Base-by-base conservation (phyloP, 2,113 vertebrate genomes). In the Epinephelus lanceolatus region DNA sequence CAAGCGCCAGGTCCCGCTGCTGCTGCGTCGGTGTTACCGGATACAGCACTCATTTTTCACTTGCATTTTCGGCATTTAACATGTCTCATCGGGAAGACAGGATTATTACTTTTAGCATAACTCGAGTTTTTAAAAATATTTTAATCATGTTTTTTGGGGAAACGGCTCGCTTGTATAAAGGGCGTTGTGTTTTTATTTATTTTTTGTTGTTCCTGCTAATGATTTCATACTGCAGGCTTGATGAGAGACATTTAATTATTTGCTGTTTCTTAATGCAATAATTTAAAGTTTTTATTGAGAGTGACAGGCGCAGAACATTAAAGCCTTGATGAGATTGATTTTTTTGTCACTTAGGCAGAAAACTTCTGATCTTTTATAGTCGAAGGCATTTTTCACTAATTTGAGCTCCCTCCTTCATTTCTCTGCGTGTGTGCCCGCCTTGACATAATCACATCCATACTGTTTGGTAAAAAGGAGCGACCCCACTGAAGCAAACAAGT, bases 401-500 rank as follows among this genome's bases (percentile, higher is more conserved):
- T 70, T 74, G n/a, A 17, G 3, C 55, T 52, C 23, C 8, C 4
- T 45, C 23, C 30, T 52, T 68, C 27, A 14, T 70, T 17, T 30
- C 37, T 60, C 6, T 30, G 9, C 13, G 12, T 15, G 2, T 8
- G 33, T 7, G 9, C 12, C 1, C 42, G 9, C 23, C 27, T 42
- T 5, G 27, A 33, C 25, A 65, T 53, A 56, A 69, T 74, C 61
- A 37, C 13, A 40, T 63, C 17, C 42, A 33, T 37, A 5, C n/a
- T 4, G 17, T 13, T 23, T 9, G 2, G 9, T 27, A n/a, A 37
- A 30, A 59, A 51, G 23, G 21, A 56, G 12, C 6, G 23, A 65
- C 21, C 49, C 52, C 59, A 56, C 13, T n/a, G 30, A 66, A n/a
- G 45, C 71, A 68, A 81, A 77, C 79, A 75, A 84, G 67, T 84